Evolutionary conservation across 2,797 vertebrate species (phyloP).

Genomic region (Malurus splendens): DNA sequence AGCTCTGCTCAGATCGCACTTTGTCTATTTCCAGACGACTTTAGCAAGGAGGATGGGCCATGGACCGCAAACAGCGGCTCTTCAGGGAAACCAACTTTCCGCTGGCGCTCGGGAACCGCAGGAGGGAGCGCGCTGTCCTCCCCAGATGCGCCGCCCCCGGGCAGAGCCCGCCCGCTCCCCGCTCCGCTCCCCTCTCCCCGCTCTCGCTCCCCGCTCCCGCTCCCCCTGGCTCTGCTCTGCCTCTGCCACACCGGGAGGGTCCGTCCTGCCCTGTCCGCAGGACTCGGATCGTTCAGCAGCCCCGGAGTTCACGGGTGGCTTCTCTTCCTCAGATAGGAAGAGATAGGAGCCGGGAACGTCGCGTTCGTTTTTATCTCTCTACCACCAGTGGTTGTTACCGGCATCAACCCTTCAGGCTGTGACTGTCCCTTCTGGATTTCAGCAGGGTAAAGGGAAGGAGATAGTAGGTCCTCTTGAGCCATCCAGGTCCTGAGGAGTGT

Average conservation of each 20-base stretch:
- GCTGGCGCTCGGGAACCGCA: neutral
- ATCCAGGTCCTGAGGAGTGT: neutral
- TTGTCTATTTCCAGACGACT: neutral
- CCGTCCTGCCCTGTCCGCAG: neutral
- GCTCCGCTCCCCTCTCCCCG: neutral
- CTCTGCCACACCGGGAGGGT: too few relatives aligned
- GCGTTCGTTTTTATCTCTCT: neutral
- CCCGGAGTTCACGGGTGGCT: neutral
- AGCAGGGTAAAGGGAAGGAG: neutral
- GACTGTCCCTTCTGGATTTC: neutral
- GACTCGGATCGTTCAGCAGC: neutral
- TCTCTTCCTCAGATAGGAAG: neutral
- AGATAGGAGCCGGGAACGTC: neutral
- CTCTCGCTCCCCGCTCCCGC: neutral
- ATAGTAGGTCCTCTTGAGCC: neutral
- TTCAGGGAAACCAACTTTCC: neutral
- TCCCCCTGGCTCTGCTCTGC: too few relatives aligned
- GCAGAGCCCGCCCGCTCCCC: neutral
- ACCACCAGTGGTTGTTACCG: neutral
- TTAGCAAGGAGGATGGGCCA: neutral
- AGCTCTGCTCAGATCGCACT: neutral
- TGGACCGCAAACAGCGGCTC: rapidly evolving
- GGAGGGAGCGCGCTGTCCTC: neutral
- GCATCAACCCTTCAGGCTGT: neutral
- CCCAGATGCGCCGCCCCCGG: neutral